These are phyloP conservation scores for Cyprinodon tularosa DNA, from an alignment of 2,113 vertebrate species.

Conservation along the genomic window DNA sequence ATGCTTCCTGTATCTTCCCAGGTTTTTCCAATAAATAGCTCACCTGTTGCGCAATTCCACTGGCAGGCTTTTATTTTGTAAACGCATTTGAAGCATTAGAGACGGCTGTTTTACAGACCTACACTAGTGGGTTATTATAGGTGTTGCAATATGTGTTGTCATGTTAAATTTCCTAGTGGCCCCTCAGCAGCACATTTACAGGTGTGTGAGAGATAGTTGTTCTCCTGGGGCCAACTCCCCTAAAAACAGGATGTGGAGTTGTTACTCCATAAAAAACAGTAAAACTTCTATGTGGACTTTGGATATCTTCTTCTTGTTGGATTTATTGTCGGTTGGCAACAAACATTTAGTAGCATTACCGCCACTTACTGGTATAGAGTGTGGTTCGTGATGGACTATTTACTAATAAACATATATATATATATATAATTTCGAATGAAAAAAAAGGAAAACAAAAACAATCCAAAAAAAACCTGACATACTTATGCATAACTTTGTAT, in stretches of 20 bases:
- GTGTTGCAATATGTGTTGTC: background rate
- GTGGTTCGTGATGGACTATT: too few relatives aligned
- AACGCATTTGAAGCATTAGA: background rate
- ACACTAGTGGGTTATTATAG: background rate
- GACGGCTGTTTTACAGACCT: background rate
- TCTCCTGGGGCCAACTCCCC: constrained; percentile 64
- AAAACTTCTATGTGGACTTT: background rate
- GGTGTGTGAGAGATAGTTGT: constrained; percentile 42
- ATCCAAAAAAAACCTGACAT: too few relatives aligned
- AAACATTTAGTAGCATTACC: too few relatives aligned
- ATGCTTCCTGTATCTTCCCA: background rate
- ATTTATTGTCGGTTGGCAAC: too few relatives aligned
- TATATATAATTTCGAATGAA: too few relatives aligned
- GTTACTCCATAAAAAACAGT: background rate
- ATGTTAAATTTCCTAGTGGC: constrained; percentile 28
- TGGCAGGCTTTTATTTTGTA: background rate
- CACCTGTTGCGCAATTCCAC: background rate
- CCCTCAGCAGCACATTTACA: constrained; percentile 34
- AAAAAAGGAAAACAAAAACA: too few relatives aligned
- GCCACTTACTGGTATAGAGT: too few relatives aligned
- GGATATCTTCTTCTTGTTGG: too few relatives aligned
- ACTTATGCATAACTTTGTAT: too few relatives aligned
- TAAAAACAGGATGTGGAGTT: constrained; percentile 27
- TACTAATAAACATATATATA: too few relatives aligned
- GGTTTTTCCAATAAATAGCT: background rate